These are phyloP conservation scores for Balearica regulorum DNA, from an alignment of 2,797 vertebrate genomes.

Conservation along the genomic window DNA sequence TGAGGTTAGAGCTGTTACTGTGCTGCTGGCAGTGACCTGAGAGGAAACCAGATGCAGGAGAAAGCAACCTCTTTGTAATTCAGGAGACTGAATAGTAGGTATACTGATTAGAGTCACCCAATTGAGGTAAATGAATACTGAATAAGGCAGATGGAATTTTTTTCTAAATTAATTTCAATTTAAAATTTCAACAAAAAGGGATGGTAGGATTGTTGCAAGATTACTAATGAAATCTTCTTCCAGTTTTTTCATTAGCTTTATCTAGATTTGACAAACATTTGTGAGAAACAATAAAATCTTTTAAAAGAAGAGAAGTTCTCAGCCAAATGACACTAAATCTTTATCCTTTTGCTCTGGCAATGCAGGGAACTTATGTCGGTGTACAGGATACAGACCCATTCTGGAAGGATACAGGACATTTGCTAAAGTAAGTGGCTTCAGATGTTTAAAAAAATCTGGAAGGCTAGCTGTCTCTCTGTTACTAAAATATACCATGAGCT, in stretches of 20 bases:
- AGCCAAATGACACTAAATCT: neutral
- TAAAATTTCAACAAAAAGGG: neutral
- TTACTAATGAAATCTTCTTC: neutral
- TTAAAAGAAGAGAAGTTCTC: neutral
- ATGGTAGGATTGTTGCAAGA: neutral
- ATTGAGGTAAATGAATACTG: neutral
- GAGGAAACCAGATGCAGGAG: neutral
- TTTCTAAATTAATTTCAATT: neutral
- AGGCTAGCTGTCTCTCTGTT: neutral
- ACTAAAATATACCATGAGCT: neutral
- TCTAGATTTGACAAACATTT: neutral
- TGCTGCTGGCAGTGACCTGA: neutral
- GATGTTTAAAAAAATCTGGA: neutral
- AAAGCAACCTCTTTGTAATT: neutral
- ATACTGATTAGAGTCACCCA: neutral
- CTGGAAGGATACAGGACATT: constrained; percentile 88
- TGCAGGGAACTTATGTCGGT: constrained; percentile 89
- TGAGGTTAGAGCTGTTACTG: neutral
- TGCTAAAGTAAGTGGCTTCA: constrained; percentile 76
- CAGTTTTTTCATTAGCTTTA: neutral
- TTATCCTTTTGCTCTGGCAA: neutral
- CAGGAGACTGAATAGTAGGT: neutral
- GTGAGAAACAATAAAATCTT: neutral
- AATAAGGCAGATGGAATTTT: neutral
- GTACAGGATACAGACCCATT: constrained; percentile 90